Base-by-base conservation (phyloP, 2,797 vertebrate species). In the Ammospiza maritima region DNA sequence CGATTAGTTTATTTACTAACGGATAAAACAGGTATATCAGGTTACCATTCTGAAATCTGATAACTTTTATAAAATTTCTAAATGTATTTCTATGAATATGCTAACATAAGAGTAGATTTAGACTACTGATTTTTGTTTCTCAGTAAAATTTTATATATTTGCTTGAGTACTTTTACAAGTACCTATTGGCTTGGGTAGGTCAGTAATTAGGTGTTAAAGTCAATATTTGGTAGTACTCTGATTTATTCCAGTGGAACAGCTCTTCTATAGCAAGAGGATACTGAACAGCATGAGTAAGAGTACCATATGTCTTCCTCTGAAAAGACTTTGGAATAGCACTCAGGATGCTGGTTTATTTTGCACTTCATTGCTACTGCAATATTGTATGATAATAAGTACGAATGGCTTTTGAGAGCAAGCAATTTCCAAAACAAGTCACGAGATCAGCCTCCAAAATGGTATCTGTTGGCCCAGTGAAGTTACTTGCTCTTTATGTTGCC, bases 1-100 rank as follows among this genome's bases (percentile, higher is more conserved):
- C 98, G 99, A 66, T 97, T 99, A 42, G 99, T 99, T 34, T 99
- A 99, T 91, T 98, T 99, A 69, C 98, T 99, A 77, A 99, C 99
- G 3, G 99, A 99, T 97, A 99, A 99, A 97, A 99, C 99, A 85
- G 99, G 99, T 99, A 98, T 74, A 86, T 86, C 77, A 82, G 71
- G 56, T 79, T 93, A 65, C 27, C 21, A 18, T 96, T 90, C 45
- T 94, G 81, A 79, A 89, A 82, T 77, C 44, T 11, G 36, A 58
- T 66, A 13, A 58, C n/a, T 84, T 90, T 27, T 57, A 20, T 83
- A 77, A 60, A 36, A 67, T 67, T 76, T 84, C 34, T 77, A n/a
- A 89, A 74, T 32, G 51, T 86, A 40, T 34, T 88, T 79, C 56
- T 89, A 0, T 85, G 8, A 88, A 22, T 74, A 30, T 85, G 86